Percentiles rank a stretch among this genome's conserved stretches.
These are phyloP conservation scores for Tenthredo scrophulariae DNA, from an alignment of 2,888 invertebrate genomes.

Conservation along the genomic window DNA sequence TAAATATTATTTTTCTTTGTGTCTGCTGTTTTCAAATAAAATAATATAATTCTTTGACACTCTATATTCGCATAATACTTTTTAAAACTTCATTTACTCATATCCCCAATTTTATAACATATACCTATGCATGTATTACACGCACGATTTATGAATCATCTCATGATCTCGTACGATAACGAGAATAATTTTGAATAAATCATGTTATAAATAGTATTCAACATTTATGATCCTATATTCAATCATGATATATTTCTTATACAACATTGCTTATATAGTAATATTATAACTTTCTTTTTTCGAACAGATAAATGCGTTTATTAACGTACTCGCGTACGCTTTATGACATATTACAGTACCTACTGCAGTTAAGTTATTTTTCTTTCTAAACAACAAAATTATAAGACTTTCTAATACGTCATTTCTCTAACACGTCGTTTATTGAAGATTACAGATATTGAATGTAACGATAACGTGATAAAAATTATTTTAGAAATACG, in stretches of 20 bases:
- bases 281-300: neutral
- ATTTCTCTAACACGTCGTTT: neutral
- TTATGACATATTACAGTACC: neutral
- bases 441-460: neutral
- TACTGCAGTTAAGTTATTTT: neutral
- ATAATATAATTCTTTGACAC: neutral
- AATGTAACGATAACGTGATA: neutral
- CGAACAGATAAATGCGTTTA: neutral
- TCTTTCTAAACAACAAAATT: neutral
- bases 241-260: constrained; percentile 33
- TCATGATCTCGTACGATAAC: neutral
- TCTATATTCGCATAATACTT: neutral
- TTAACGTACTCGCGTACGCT: neutral
- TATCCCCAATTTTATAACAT: neutral
- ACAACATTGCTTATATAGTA: constrained; percentile 36
- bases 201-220: constrained; percentile 7
- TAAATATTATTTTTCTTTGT: neutral
- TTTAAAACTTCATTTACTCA: neutral
- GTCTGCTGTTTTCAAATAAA: neutral
- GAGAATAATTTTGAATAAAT: constrained; percentile 4
- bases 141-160: neutral
- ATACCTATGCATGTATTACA: too few species aligned
- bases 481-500: neutral
- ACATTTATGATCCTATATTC: neutral
- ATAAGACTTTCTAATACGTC: neutral